Percentiles rank a stretch among this genome's conserved stretches.
phyloP scores from a whole-genome alignment of 2,797 vertebrate species.

The Limnodromus scolopaceus region DNA sequence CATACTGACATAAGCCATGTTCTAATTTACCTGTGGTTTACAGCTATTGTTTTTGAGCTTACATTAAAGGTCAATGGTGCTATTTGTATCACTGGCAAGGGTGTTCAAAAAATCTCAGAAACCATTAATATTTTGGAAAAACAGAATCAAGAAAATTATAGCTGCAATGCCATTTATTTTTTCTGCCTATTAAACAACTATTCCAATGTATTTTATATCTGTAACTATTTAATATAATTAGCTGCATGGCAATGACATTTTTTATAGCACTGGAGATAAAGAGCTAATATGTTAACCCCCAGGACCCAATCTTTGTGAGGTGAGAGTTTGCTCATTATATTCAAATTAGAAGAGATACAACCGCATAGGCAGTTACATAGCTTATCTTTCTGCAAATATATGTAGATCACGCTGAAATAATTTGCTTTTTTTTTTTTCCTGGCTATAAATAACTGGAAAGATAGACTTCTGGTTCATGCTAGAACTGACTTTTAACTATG shows the following conservation, averaged over 20 bases:
- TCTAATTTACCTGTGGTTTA: slow-evolving; percentile 66
- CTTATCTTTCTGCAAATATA: slow-evolving; percentile 53
- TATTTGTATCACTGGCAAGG: slow-evolving; percentile 41
- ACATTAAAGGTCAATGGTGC: slow-evolving; percentile 29
- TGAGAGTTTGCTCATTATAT: slow-evolving; percentile 63
- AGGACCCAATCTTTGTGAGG: slow-evolving; percentile 48
- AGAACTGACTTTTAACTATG: neutral
- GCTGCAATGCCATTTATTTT: slow-evolving; percentile 47
- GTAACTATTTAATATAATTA: slow-evolving; percentile 63
- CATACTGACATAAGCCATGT: neutral
- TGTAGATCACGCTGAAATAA: slow-evolving; percentile 22
- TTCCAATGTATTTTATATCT: slow-evolving; percentile 39
- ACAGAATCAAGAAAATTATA: slow-evolving; percentile 36
- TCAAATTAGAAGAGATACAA: slow-evolving; percentile 55
- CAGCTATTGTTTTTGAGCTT: slow-evolving; percentile 20
- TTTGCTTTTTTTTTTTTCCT: neutral
- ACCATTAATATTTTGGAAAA: slow-evolving; percentile 34
- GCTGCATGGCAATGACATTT: slow-evolving; percentile 30
- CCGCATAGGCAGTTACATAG: neutral
- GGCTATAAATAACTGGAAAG: slow-evolving; percentile 28
- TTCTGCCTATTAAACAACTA: slow-evolving; percentile 49
- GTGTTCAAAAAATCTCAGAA: neutral
- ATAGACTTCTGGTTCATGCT: neutral
- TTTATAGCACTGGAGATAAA: slow-evolving; percentile 48
- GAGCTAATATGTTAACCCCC: slow-evolving; percentile 56